These are phyloP conservation scores for Tor tambroides DNA, from an alignment of 2,113 vertebrate species.

Conservation along the genomic window DNA sequence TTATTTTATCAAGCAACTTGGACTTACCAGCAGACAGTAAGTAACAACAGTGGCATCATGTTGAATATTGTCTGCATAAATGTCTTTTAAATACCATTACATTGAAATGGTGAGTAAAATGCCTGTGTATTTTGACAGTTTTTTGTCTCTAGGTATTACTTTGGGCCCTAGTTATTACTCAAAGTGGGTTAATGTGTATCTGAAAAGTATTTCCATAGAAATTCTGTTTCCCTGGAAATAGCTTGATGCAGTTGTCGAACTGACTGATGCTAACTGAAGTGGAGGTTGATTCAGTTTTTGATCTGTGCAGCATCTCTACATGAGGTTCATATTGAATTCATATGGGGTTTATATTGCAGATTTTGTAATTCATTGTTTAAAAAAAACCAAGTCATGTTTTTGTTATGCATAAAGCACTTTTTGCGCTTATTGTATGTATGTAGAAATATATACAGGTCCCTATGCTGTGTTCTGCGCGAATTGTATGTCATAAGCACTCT, in stretches of 20 bases:
- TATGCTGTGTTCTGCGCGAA: constrained; percentile 62
- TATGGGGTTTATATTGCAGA: constrained; percentile 43
- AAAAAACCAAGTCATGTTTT: constrained; percentile 25
- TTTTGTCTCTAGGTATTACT: background rate
- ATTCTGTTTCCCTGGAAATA: constrained; percentile 10
- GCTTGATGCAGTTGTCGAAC: constrained; percentile 13
- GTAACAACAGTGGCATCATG: background rate
- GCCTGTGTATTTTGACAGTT: background rate
- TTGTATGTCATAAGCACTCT: constrained; percentile 63
- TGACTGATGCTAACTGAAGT: constrained; percentile 5
- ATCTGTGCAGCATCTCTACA: constrained; percentile 44
- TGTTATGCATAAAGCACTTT: constrained; percentile 73
- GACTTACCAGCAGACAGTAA: background rate
- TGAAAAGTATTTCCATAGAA: constrained; percentile 8
- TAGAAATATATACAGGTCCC: constrained; percentile 60
- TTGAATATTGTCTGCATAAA: constrained; percentile 9
- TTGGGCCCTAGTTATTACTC: background rate
- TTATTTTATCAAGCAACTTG: background rate
- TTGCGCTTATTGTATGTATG: constrained; percentile 59
- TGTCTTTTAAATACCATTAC: constrained; percentile 21
- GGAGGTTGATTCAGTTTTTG: constrained; percentile 19
- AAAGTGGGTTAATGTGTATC: background rate
- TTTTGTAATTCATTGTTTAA: constrained; percentile 53
- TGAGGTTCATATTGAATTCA: constrained; percentile 50
- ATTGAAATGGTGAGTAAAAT: background rate